Conservation (phyloP, 2,888 invertebrate species). For the Nebria brevicollis region DNA sequence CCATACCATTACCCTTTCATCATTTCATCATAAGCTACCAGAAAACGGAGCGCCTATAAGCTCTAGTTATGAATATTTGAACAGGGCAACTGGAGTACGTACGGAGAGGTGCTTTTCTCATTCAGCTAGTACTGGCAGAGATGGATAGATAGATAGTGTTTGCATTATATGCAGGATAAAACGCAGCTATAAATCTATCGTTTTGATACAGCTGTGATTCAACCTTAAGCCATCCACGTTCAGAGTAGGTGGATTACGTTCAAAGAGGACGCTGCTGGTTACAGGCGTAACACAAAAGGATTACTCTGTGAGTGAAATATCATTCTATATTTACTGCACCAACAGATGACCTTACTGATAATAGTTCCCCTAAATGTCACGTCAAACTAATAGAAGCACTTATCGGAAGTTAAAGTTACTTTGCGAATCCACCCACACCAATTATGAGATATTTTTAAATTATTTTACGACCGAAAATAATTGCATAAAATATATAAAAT, state of each 20-base stretch:
- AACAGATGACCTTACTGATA: background rate
- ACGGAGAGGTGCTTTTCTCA: background rate
- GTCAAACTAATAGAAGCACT: background rate
- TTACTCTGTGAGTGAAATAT: slow-evolving; percentile 3
- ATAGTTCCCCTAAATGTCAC: background rate
- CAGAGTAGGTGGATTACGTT: slow-evolving; percentile 13
- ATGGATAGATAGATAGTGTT: background rate
- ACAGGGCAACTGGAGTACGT: background rate
- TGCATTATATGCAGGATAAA: background rate
- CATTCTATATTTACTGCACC: background rate
- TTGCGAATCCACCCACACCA: background rate
- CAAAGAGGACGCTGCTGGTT: background rate
- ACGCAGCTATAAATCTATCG: background rate
- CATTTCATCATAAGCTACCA: slow-evolving; percentile 20
- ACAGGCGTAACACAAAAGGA: background rate
- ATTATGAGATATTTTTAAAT: background rate
- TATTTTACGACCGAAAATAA: background rate
- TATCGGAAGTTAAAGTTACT: background rate
- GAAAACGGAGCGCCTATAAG: slow-evolving; percentile 3
- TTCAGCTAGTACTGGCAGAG: background rate
- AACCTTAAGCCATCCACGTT: slow-evolving; percentile 3
- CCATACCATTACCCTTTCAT: background rate
- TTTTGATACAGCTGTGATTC: background rate
- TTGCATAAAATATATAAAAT: background rate
- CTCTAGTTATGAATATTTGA: slow-evolving; percentile 38